Evolutionary conservation across 1,140 invertebrate genomes (phyloP).

Genomic region (Gryllus bimaculatus): DNA sequence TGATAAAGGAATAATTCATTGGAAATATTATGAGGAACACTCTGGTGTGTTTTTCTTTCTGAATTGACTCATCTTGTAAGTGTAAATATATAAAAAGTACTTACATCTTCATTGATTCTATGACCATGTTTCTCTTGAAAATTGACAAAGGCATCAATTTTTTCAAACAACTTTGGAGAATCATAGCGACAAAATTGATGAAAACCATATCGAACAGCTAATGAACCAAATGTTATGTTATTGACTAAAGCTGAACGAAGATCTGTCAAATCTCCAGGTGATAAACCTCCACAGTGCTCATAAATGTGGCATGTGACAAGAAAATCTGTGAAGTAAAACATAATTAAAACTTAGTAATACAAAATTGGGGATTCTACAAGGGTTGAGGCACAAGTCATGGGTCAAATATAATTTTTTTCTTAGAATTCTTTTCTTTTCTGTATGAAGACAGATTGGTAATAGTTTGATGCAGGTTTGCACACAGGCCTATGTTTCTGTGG

Average conservation of each 20-base stretch:
- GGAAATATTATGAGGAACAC: too few relatives aligned
- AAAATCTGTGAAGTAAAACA: constrained; percentile 54
- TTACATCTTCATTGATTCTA: constrained; percentile 49
- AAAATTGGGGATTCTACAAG: too few relatives aligned
- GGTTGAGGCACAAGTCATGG: too few relatives aligned
- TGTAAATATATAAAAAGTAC: not conserved
- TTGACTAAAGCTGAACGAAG: constrained; percentile 89
- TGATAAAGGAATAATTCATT: too few relatives aligned
- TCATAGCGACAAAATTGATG: constrained; percentile 60
- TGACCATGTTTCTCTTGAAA: constrained; percentile 63
- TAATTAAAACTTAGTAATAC: not conserved
- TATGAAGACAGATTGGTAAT: too few relatives aligned
- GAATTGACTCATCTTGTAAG: too few relatives aligned
- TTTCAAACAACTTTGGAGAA: constrained; percentile 51
- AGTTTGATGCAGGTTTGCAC: too few relatives aligned
- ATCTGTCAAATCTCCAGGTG: constrained; percentile 82
- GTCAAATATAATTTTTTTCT: too few relatives aligned
- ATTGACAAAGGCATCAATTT: constrained; percentile 69
- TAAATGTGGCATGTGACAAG: constrained; percentile 81
- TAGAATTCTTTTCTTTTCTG: too few relatives aligned
- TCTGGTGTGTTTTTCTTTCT: too few relatives aligned
- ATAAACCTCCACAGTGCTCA: constrained; percentile 55
- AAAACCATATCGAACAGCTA: constrained; percentile 75
- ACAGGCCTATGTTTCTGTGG: too few relatives aligned
- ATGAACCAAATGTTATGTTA: constrained; percentile 85